Evolutionary conservation across 2,888 invertebrate species (phyloP).

Genomic region (Chelonus formosanus): DNA sequence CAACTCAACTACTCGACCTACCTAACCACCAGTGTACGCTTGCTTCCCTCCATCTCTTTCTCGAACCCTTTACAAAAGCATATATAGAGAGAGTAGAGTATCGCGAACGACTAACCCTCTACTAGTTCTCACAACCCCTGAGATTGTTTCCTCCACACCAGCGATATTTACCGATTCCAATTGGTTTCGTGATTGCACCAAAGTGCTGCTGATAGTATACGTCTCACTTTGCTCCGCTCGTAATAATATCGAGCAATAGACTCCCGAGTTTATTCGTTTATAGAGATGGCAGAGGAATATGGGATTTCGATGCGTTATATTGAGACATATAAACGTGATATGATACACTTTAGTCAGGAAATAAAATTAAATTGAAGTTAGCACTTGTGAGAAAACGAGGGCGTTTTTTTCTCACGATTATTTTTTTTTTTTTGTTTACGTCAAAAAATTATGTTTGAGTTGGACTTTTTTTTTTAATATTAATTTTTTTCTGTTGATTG

Average conservation of each 20-base stretch:
- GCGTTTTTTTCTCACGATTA: no score
- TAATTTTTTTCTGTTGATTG: no score
- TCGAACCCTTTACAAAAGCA: constrained; percentile 7
- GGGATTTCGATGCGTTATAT: constrained; percentile 37
- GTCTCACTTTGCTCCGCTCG: constrained; percentile 26
- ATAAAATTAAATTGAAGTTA: no score
- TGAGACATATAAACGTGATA: constrained; percentile 33
- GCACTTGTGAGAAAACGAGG: no score
- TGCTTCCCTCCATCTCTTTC: constrained; percentile 6
- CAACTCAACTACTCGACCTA: constrained; percentile 43
- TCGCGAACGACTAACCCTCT: constrained; percentile 4
- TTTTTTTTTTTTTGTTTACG: no score
- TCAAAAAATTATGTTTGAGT: no score
- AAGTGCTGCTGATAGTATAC: constrained; percentile 48
- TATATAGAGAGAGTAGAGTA: constrained; percentile 1
- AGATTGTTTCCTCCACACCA: constrained; percentile 33
- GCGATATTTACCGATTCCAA: constrained; percentile 60
- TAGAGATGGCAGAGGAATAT: constrained; percentile 23
- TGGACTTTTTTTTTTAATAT: no score
- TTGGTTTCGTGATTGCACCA: constrained; percentile 60
- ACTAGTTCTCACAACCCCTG: constrained; percentile 18
- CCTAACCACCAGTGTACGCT: constrained; percentile 26
- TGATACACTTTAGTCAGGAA: no score
- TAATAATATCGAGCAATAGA: constrained; percentile 28
- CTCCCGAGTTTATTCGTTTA: constrained; percentile 34